Evolutionary conservation across 2,113 vertebrate genomes (phyloP).

Genomic region (Sminthopsis crassicaudata): DNA sequence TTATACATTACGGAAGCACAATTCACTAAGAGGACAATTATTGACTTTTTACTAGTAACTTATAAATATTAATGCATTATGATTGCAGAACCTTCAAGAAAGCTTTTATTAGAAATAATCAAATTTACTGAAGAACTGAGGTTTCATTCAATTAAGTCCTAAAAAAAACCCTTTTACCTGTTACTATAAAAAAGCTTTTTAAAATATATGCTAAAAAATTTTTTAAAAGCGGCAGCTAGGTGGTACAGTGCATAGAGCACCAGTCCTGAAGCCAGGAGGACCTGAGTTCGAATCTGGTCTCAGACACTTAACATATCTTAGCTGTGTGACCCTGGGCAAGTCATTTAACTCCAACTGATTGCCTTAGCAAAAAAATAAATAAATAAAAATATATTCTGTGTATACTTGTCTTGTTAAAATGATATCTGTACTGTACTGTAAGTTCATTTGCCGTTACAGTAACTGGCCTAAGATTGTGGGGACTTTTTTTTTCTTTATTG

Average conservation of each 20-base stretch:
- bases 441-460: constrained; percentile 21
- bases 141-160: not conserved
- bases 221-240: no score
- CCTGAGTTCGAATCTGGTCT: no score
- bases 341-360: no score
- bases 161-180: constrained; percentile 42
- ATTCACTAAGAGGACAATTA: constrained; percentile 53
- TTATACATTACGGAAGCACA: constrained; percentile 48
- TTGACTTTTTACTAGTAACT: constrained; percentile 48
- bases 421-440: no score
- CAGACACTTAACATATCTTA: no score
- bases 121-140: constrained; percentile 7
- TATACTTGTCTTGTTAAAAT: constrained; percentile 53
- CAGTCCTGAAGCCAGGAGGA: no score
- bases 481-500: constrained; percentile 20
- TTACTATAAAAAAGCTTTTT: constrained; percentile 45
- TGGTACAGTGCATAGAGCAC: no score
- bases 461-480: constrained; percentile 9
- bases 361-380: no score
- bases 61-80: constrained; percentile 51
- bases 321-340: no score
- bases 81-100: constrained; percentile 33
- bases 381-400: not conserved
- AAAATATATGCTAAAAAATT: no score
- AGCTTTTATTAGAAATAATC: constrained; percentile 46